Percentiles rank a stretch among this genome's conserved stretches.
Evolutionary conservation across 1,140 invertebrate species (phyloP).

Genomic region (Lineus longissimus): DNA sequence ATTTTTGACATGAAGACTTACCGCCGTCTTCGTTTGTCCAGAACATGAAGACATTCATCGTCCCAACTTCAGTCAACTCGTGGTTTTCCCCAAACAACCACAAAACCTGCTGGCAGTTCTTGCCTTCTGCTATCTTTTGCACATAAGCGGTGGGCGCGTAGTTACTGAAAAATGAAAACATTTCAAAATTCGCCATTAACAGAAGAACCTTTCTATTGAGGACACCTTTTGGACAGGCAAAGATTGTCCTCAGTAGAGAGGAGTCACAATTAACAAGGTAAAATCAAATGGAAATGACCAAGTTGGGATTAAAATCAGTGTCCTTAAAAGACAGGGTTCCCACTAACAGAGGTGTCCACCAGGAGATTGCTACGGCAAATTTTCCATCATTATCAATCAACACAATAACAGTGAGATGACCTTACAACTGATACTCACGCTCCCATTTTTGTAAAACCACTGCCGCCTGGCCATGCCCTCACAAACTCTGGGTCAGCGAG

Average conservation of each 20-base stretch:
- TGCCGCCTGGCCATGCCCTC: slow-evolving; percentile 93
- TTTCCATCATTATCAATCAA: too few relatives aligned
- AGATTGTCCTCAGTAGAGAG: too few relatives aligned
- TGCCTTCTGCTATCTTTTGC: slow-evolving; percentile 69
- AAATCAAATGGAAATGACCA: too few relatives aligned
- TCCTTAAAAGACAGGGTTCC: too few relatives aligned
- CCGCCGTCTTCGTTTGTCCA: slow-evolving; percentile 86
- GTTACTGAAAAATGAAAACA: slow-evolving; percentile 51
- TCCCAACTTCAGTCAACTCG: slow-evolving; percentile 94
- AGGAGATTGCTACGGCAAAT: too few relatives aligned
- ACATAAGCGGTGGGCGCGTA: slow-evolving; percentile 61
- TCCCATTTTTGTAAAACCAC: slow-evolving; percentile 91
- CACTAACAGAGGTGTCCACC: too few relatives aligned
- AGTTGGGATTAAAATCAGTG: too few relatives aligned
- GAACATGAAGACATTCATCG: slow-evolving; percentile 97
- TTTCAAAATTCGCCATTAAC: too few relatives aligned
- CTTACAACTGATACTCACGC: slow-evolving; percentile 58
- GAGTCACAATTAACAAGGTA: too few relatives aligned
- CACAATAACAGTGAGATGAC: too few relatives aligned
- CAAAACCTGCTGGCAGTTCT: slow-evolving; percentile 89
- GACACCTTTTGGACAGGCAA: too few relatives aligned
- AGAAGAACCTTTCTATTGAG: too few relatives aligned
- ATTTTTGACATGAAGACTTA: slow-evolving; percentile 49
- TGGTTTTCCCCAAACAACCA: slow-evolving; percentile 96
- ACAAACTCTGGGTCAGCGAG: slow-evolving; percentile 76